Evolutionary conservation across 1,140 invertebrate genomes (phyloP).

Genomic region (Lasaia peninsularis): DNA sequence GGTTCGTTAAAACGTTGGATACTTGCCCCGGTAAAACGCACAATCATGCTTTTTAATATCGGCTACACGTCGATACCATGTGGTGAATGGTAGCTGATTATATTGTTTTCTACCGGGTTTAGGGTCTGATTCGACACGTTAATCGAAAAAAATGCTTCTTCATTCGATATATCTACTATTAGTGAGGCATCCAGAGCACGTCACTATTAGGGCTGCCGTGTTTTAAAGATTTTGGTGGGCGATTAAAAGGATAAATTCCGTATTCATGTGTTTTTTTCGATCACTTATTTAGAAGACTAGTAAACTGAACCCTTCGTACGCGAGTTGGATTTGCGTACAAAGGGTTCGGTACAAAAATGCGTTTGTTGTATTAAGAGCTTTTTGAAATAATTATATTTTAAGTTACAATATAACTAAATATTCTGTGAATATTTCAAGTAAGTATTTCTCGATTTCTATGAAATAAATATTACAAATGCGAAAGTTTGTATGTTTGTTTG

Average conservation of each 20-base stretch:
- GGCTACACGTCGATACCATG: conserved; percentile 29
- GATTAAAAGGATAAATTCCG: neutral
- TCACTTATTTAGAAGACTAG: neutral
- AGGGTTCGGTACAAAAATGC: no score
- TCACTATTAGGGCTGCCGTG: conserved; percentile 23
- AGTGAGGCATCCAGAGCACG: conserved; percentile 41
- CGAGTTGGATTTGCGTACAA: no score
- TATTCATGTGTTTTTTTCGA: neutral
- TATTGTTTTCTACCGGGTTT: conserved; percentile 63
- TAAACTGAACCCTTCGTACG: no score
- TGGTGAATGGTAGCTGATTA: conserved; percentile 70
- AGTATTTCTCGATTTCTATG: no score
- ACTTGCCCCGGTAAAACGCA: conserved; percentile 56
- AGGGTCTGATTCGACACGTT: conserved; percentile 60
- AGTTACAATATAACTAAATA: no score
- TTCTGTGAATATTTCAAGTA: no score
- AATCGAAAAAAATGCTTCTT: conserved; percentile 65
- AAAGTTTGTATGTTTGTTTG: no score
- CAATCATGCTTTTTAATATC: conserved; percentile 70
- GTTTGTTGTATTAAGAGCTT: no score
- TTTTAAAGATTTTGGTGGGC: neutral
- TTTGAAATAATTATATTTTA: no score
- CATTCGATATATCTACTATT: conserved; percentile 58
- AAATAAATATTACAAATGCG: no score
- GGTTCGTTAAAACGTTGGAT: conserved; percentile 59